phyloP scores from a whole-genome alignment of 2,797 vertebrate species.

The Limnodromus scolopaceus region DNA sequence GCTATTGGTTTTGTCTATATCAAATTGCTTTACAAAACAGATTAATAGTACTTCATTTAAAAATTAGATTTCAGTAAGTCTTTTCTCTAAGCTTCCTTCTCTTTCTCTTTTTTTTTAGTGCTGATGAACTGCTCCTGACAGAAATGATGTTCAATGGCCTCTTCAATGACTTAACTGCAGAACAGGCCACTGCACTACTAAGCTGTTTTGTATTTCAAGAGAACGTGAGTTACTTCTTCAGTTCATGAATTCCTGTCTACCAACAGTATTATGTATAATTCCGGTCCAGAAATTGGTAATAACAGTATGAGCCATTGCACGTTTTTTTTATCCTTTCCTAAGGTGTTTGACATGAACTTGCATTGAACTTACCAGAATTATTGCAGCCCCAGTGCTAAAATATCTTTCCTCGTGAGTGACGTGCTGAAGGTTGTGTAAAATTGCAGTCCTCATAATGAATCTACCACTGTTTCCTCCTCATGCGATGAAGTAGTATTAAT shows the following conservation, averaged over 20 bases:
- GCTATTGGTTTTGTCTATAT: neutral
- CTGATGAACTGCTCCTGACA: slow-evolving; percentile 94
- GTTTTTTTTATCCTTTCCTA: neutral
- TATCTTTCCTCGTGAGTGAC: neutral
- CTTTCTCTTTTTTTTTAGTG: slow-evolving; percentile 76
- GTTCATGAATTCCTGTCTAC: neutral
- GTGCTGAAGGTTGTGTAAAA: neutral
- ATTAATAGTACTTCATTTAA: neutral
- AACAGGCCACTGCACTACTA: slow-evolving; percentile 93
- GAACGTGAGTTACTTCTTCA: slow-evolving; percentile 83
- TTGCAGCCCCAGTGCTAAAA: neutral
- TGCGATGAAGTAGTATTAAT: neutral
- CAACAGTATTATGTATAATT: neutral
- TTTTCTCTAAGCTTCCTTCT: neutral
- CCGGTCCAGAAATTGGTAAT: neutral
- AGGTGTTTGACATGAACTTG: neutral
- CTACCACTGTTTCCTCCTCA: neutral
- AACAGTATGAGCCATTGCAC: neutral
- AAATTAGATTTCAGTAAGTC: neutral
- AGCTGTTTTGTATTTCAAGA: slow-evolving; percentile 99
- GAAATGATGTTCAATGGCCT: slow-evolving; percentile 99
- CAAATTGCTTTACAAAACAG: neutral
- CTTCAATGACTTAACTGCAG: slow-evolving; percentile 94
- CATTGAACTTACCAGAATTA: neutral
- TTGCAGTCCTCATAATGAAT: neutral